Base-by-base conservation (phyloP, 2,797 vertebrate species). In the Erethizon dorsatum region DNA sequence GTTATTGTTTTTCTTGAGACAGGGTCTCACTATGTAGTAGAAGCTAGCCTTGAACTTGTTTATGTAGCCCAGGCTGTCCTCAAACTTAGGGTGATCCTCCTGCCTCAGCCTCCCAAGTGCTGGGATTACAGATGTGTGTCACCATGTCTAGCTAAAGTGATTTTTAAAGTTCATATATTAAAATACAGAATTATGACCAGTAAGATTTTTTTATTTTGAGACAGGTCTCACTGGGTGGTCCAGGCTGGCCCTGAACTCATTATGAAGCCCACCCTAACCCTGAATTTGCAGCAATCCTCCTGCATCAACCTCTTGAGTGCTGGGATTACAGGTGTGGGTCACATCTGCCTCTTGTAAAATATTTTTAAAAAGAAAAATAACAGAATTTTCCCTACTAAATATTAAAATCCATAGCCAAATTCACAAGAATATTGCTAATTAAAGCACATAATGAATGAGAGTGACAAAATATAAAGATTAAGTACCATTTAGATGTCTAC, bases 91-190 rank as follows among this genome's bases (percentile, higher is more conserved):
- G 33, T 17, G 20, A 37, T 69, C 33, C 33, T 69, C 33, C 65
- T 69, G 33, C 65, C 65, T 69, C 33, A n/a, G 17, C 65, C 65
- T 20, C 65, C 17, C 17, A 2, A 69, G 33, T 37, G 33, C 15
- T n/a, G 7, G 15, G 15, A 69, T 69, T 37, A 37, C 65, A 69
- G 31, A 69, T 15, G 9, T 69, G 33, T n/a, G 6, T 15, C 65
- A 69, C 33, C 65, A n/a, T 69, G 33, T 69, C 65, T n/a, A 33
- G 33, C 6, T 69, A 69, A 7, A n/a, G 65, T 69, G 33, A 37
- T 69, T 73, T 91, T 91, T 84, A 77, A 90, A 85, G n/a, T 83
- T 95, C 41, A 24, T 12, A 83, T 45, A 20, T 57, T 90, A 92
- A 94, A 80, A 84, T 24, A 87, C 0, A 92, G 45, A 90, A 82